Percentiles rank a stretch among this genome's conserved stretches.
Evolutionary conservation across 2,888 invertebrate species (phyloP).

Genomic region (Hemistola chrysoprasaria): DNA sequence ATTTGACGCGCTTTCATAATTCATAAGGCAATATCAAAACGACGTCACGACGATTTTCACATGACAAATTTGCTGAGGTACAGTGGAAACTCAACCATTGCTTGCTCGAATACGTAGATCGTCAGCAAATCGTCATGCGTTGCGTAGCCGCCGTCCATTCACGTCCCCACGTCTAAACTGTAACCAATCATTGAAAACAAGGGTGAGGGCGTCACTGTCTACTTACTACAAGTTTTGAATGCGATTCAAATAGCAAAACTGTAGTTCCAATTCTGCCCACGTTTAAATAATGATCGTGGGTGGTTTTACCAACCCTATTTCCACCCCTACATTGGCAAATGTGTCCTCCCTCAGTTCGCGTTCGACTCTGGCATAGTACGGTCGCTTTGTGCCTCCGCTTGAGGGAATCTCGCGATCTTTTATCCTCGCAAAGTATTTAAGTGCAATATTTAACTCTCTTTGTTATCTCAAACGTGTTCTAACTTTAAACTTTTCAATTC

Average conservation of each 20-base stretch:
- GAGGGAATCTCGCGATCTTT: constrained; percentile 57
- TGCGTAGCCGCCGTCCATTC: constrained; percentile 49
- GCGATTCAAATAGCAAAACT: too few relatives aligned
- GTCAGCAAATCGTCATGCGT: constrained; percentile 30
- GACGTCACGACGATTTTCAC: too few relatives aligned
- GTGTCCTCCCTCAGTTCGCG: constrained; percentile 55
- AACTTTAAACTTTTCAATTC: constrained; percentile 37
- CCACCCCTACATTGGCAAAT: constrained; percentile 42
- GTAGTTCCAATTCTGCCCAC: too few relatives aligned
- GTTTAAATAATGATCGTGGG: too few relatives aligned
- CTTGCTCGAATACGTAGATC: constrained; percentile 7
- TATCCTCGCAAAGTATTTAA: constrained; percentile 43
- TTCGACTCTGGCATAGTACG: constrained; percentile 39
- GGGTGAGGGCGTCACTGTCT: too few relatives aligned
- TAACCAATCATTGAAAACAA: too few relatives aligned
- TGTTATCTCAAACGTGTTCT: constrained; percentile 38
- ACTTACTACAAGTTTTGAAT: too few relatives aligned
- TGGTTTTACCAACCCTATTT: constrained; percentile 49
- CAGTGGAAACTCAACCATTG: too few relatives aligned
- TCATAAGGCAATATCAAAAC: too few relatives aligned
- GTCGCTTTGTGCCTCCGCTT: constrained; percentile 34
- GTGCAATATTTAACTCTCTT: constrained; percentile 63
- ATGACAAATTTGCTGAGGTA: too few relatives aligned
- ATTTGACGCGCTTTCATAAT: too few relatives aligned
- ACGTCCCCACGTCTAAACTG: too few relatives aligned